phyloP scores from a whole-genome alignment of 2,113 vertebrate species.

The Redunca redunca region DNA sequence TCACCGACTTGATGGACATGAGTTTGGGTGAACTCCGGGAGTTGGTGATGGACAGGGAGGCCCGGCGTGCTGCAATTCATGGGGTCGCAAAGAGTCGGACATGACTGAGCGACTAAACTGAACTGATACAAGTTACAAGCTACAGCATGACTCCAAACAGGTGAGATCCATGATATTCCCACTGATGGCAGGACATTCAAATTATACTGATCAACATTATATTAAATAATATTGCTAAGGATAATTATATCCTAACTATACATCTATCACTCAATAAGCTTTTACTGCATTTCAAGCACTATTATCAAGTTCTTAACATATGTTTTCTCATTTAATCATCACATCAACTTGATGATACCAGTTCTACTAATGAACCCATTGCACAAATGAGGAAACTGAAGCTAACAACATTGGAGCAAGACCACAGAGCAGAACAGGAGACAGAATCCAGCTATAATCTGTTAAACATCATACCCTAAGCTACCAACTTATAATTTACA shows the following conservation, averaged over 20 bases:
- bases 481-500: neutral
- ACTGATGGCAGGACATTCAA: neutral
- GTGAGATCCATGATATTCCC: neutral
- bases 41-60: no score
- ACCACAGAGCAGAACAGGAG: neutral
- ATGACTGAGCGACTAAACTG: no score
- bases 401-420: neutral
- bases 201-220: neutral
- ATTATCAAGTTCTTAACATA: neutral
- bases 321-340: neutral
- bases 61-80: no score
- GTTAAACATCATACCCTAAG: neutral
- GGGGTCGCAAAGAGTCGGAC: no score
- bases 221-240: neutral
- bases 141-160: neutral
- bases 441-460: neutral
- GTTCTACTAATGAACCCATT: neutral
- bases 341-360: neutral
- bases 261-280: neutral
- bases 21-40: no score
- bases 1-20: no score
- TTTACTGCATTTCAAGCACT: neutral
- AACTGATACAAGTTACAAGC: neutral
- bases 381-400: neutral
- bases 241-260: neutral